phyloP scores from a whole-genome alignment of 92 coral and sea anemone species.

The Virgularia gustaviana region DNA sequence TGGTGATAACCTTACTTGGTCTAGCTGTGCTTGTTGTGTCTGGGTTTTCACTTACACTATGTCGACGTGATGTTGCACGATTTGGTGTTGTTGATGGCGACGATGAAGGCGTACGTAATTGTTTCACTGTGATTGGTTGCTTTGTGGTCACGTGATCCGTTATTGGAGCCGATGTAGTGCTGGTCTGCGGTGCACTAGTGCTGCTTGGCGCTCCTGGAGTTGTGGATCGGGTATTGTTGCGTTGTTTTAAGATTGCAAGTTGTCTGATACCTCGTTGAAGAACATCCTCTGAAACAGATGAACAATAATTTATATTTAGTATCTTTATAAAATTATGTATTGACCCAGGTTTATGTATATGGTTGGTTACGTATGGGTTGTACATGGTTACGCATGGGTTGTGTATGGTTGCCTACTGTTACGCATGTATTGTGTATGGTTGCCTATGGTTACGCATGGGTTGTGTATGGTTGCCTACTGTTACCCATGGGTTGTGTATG shows the following conservation, averaged over 20 bases:
- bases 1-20: not conserved
- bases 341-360: not conserved
- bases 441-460: too few relatives aligned
- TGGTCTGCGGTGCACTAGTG: not conserved
- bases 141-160: not conserved
- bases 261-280: not conserved
- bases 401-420: too few relatives aligned
- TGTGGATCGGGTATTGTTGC: not conserved
- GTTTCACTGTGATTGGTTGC: not conserved
- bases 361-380: too few relatives aligned
- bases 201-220: not conserved
- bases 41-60: slow-evolving; percentile 37
- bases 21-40: too few relatives aligned
- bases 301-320: not conserved
- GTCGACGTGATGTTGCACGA: slow-evolving; percentile 15
- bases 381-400: too few relatives aligned
- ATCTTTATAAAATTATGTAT: not conserved
- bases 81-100: not conserved
- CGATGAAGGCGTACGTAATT: not conserved
- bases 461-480: too few relatives aligned
- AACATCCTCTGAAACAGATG: not conserved
- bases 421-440: too few relatives aligned
- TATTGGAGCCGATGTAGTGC: not conserved
- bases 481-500: too few relatives aligned
- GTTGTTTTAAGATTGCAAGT: not conserved